Conservation (phyloP, 2,797 vertebrate genomes). For the Menidia menidia region DNA sequence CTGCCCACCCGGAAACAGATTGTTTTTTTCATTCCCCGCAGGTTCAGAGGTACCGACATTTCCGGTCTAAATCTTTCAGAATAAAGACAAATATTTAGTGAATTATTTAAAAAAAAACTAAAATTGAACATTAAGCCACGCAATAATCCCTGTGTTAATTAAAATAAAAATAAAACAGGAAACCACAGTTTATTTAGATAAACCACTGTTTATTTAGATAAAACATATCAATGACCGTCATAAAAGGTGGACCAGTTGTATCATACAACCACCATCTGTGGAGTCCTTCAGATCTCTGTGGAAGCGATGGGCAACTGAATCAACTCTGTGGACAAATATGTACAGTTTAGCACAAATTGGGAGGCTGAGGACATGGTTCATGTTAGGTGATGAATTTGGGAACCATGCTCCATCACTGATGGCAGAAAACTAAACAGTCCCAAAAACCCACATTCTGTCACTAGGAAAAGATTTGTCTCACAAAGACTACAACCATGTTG, state of each 20-base stretch:
- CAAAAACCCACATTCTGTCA: slow-evolving; percentile 34
- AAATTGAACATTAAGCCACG: too few species aligned
- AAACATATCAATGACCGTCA: slow-evolving; percentile 51
- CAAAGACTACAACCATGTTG: slow-evolving; percentile 26
- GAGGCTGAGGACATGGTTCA: slow-evolving; percentile 4
- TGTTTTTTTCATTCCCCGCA: background rate
- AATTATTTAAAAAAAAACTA: too few species aligned
- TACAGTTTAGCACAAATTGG: background rate
- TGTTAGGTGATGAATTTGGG: slow-evolving; percentile 10
- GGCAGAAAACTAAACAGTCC: slow-evolving; percentile 18
- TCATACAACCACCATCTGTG: slow-evolving; percentile 42
- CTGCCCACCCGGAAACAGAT: slow-evolving; percentile 20
- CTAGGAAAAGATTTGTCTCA: slow-evolving; percentile 32
- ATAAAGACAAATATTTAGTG: slow-evolving; percentile 34
- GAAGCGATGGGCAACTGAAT: slow-evolving; percentile 21
- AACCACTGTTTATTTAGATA: slow-evolving; percentile 66
- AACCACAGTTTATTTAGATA: slow-evolving; percentile 20
- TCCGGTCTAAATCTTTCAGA: slow-evolving; percentile 48
- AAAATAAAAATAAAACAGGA: background rate
- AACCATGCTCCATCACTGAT: slow-evolving; percentile 34
- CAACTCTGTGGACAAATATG: slow-evolving; percentile 4
- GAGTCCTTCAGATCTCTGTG: slow-evolving; percentile 60
- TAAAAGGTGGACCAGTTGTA: slow-evolving; percentile 47
- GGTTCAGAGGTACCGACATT: background rate
- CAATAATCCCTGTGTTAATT: too few species aligned